Conservation (phyloP, 2,888 invertebrate genomes). For the Gibbula magus region DNA sequence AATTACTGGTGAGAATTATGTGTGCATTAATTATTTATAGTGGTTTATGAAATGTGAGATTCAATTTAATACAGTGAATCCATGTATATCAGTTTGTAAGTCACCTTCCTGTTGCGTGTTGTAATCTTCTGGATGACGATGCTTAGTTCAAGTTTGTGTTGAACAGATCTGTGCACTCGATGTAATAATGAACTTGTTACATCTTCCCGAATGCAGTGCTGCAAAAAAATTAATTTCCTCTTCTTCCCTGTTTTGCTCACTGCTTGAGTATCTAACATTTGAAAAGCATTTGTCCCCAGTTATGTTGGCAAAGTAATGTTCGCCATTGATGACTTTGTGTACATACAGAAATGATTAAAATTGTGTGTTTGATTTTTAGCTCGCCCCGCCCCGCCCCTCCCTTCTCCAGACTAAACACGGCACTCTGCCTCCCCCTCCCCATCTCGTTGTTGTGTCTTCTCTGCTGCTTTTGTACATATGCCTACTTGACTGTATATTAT, state of each 20-base stretch:
- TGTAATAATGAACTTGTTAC: neutral
- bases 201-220: constrained; percentile 18
- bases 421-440: neutral
- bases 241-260: neutral
- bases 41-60: constrained; percentile 9
- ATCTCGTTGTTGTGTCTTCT: constrained; percentile 16
- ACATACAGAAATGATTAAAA: neutral
- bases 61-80: constrained; percentile 3
- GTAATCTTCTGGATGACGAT: neutral
- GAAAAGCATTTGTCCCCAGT: neutral
- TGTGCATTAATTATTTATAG: constrained; percentile 15
- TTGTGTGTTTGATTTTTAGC: constrained; percentile 8
- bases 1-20: constrained; percentile 11
- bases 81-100: constrained; percentile 16
- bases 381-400: neutral
- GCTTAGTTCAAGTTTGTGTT: constrained; percentile 9
- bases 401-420: neutral
- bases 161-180: neutral
- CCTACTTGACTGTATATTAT: constrained; percentile 22
- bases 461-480: constrained; percentile 18
- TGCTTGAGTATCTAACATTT: neutral
- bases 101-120: constrained; percentile 1
- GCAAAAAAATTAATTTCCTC: neutral
- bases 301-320: neutral
- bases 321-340: neutral